These are phyloP conservation scores for Helostoma temminkii DNA, from an alignment of 2,797 vertebrate species.

Conservation along the genomic window DNA sequence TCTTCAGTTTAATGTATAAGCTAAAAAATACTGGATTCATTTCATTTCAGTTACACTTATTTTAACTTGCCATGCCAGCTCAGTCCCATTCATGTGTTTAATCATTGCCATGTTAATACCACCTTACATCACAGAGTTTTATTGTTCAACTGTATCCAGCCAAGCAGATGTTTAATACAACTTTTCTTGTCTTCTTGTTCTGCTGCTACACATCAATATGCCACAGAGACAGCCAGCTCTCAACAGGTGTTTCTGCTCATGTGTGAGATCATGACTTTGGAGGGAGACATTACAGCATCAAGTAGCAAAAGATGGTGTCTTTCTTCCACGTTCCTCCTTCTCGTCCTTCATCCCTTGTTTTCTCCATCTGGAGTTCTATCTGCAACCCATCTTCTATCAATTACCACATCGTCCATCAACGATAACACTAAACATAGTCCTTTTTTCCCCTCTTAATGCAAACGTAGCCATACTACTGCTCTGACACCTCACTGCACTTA, in stretches of 20 bases:
- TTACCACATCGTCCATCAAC: constrained; percentile 62
- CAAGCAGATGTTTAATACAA: constrained; percentile 43
- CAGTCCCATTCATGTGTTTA: constrained; percentile 18
- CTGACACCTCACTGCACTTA: constrained; percentile 16
- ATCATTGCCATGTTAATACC: constrained; percentile 32
- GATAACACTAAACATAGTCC: constrained; percentile 35
- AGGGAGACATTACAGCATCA: constrained; percentile 46
- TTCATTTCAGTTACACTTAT: not conserved
- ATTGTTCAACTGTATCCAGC: constrained; percentile 33
- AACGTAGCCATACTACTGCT: constrained; percentile 28
- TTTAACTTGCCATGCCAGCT: constrained; percentile 4
- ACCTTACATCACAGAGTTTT: constrained; percentile 21
- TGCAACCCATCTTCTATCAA: constrained; percentile 53
- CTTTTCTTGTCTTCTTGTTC: constrained; percentile 30
- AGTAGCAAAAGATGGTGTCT: constrained; percentile 35
- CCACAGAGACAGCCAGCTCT: constrained; percentile 33
- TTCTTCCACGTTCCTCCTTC: constrained; percentile 40
- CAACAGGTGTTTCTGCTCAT: constrained; percentile 72
- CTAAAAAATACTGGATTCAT: constrained; percentile 16
- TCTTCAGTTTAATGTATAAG: not conserved
- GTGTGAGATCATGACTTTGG: constrained; percentile 59
- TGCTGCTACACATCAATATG: constrained; percentile 47
- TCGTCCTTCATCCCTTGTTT: constrained; percentile 47
- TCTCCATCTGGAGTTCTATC: constrained; percentile 57
- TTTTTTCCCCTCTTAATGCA: constrained; percentile 30